These are phyloP conservation scores for Brachionus paranguensis DNA, from an alignment of 1,140 invertebrate species.

Conservation along the genomic window DNA sequence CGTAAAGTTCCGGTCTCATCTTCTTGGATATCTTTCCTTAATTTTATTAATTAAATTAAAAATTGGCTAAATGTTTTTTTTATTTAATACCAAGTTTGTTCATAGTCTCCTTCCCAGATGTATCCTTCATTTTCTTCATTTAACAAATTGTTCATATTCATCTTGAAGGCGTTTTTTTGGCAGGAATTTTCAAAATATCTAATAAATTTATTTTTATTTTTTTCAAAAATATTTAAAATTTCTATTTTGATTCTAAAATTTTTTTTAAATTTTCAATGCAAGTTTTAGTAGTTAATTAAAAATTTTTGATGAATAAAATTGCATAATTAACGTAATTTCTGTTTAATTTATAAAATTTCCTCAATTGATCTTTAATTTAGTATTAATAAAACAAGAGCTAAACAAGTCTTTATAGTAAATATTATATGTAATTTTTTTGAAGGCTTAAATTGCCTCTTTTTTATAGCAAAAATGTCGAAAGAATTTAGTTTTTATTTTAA, in stretches of 20 bases:
- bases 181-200: neutral
- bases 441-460: too few relatives aligned
- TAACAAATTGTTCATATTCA: constrained; percentile 43
- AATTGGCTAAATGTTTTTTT: neutral
- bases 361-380: too few relatives aligned
- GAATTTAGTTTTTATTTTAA: too few relatives aligned
- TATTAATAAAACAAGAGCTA: too few relatives aligned
- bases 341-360: too few relatives aligned
- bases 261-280: neutral
- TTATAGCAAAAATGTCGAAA: too few relatives aligned
- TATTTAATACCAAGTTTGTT: constrained; percentile 57
- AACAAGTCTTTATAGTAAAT: too few relatives aligned
- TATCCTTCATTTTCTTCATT: constrained; percentile 85
- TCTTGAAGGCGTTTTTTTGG: neutral
- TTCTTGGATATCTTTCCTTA: constrained; percentile 90
- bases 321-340: too few relatives aligned
- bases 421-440: too few relatives aligned
- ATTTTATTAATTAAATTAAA: constrained; percentile 41
- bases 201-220: neutral
- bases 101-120: constrained; percentile 91
- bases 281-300: neutral
- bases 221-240: neutral
- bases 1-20: constrained; percentile 85
- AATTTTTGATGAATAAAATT: too few relatives aligned
- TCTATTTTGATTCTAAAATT: neutral